Conservation (phyloP, 2,113 vertebrate genomes). For the rabbit (Oryctolagus cuniculus) region mOryCun1.1 NC_091442.1:17574001-17574500, state of each 20-base stretch:
- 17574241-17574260: rapidly evolving
- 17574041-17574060: neutral
- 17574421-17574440: neutral
- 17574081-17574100: neutral
- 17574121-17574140: neutral
- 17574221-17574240: neutral
- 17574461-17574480: neutral
- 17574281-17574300: neutral
- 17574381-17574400: neutral
- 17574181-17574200: neutral
- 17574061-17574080: neutral
- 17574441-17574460: neutral
- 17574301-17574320: neutral
- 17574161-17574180: too few species aligned
- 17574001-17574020: too few species aligned
- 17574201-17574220: neutral
- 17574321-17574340: rapidly evolving
- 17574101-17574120: neutral
- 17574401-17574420: neutral
- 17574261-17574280: neutral
- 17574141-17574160: neutral
- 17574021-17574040: neutral
- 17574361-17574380: neutral
- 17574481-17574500: neutral
- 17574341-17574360: neutral